phyloP scores from a whole-genome alignment of 1,140 invertebrate genomes.

The Drosophila seguyi region DNA sequence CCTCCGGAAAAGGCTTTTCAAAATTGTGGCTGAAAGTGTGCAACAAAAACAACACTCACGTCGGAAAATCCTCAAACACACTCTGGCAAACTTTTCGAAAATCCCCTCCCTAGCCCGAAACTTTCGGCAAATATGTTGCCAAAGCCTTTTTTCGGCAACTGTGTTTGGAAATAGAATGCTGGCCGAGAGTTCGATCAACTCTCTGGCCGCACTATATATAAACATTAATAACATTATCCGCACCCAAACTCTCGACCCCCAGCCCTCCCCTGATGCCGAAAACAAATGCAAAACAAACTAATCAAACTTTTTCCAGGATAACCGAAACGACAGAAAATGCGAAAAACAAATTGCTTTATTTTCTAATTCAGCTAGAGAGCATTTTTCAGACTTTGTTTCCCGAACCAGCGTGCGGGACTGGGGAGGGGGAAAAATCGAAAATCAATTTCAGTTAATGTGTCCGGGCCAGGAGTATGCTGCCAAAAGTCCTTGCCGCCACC shows the following conservation, averaged over 20 bases:
- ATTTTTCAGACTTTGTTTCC: conserved; percentile 47
- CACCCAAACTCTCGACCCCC: conserved; percentile 3
- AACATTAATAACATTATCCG: conserved; percentile 79
- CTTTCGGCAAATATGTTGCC: conserved; percentile 48
- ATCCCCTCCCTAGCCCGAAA: conserved; percentile 20
- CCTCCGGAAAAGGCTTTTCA: conserved; percentile 32
- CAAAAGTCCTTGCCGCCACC: conserved; percentile 13
- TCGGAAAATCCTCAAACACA: conserved; percentile 17
- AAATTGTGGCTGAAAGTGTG: conserved; percentile 6
- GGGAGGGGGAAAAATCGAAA: conserved; percentile 64
- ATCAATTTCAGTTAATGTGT: conserved; percentile 82
- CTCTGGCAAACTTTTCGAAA: conserved; percentile 24
- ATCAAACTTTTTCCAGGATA: conserved; percentile 71
- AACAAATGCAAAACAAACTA: conserved; percentile 74
- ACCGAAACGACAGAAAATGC: conserved; percentile 62
- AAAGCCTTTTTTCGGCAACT: conserved; percentile 40
- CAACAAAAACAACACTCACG: conserved; percentile 29
- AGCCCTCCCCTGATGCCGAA: conserved; percentile 1
- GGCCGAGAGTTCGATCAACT: conserved; percentile 54
- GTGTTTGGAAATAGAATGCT: conserved; percentile 41
- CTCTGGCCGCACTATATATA: conserved; percentile 39
- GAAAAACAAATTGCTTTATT: conserved; percentile 80
- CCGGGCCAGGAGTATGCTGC: conserved; percentile 32
- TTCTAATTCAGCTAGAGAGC: conserved; percentile 60
- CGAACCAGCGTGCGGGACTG: background rate